A percentile compares a stretch with the other conserved stretches of the same genome.
phyloP scores from a whole-genome alignment of 2,113 vertebrate species.

The Dipodomys ordii region DNA sequence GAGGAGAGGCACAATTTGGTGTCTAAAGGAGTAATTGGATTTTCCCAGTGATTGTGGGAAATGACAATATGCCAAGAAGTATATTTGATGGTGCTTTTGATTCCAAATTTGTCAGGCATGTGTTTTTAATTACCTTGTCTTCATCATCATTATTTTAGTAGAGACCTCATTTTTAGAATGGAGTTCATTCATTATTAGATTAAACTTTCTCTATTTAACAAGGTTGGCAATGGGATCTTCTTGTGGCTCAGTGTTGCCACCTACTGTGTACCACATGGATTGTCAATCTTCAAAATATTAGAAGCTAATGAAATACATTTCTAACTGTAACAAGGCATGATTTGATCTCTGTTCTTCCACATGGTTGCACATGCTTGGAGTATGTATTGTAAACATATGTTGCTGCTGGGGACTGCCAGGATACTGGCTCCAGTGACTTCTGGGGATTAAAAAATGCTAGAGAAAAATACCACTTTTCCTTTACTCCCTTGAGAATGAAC shows the following conservation, averaged over 20 bases:
- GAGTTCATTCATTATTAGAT: constrained; percentile 63
- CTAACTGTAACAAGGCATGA: constrained; percentile 29
- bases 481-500: constrained; percentile 47
- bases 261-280: constrained; percentile 1
- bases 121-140: constrained; percentile 70
- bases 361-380: constrained; percentile 44
- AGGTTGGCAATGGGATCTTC: constrained; percentile 13
- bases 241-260: constrained; percentile 66
- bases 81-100: constrained; percentile 38
- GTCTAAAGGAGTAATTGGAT: constrained; percentile 70
- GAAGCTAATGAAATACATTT: constrained; percentile 53
- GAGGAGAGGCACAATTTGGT: constrained; percentile 58
- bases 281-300: constrained; percentile 33
- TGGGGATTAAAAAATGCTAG: constrained; percentile 54
- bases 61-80: constrained; percentile 8
- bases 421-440: constrained; percentile 37
- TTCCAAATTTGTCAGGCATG: constrained; percentile 51
- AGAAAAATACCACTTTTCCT: constrained; percentile 28
- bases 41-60: constrained; percentile 64
- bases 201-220: constrained; percentile 39
- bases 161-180: constrained; percentile 66
- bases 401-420: constrained; percentile 15
- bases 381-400: constrained; percentile 54
- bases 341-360: constrained; percentile 63
- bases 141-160: constrained; percentile 65